Evolutionary conservation across 2,888 invertebrate genomes (phyloP).

Genomic region (Morpho deidamia): DNA sequence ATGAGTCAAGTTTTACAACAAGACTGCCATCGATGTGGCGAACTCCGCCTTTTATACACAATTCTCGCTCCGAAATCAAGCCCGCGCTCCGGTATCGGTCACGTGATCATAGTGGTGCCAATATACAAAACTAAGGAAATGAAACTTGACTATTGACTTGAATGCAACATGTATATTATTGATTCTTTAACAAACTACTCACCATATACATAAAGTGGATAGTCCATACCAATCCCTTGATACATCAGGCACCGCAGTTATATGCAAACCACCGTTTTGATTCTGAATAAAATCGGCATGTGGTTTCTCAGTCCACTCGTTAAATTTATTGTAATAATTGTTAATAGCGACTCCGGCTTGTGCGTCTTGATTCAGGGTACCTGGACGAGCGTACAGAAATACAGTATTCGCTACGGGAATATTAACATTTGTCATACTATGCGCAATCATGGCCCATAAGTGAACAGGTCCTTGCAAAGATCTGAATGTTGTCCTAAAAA

Average conservation of each 20-base stretch:
- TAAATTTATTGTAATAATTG: conserved; percentile 40
- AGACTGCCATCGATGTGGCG: too few species aligned
- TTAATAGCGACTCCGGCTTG: conserved; percentile 50
- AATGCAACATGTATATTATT: too few species aligned
- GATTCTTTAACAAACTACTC: conserved; percentile 25
- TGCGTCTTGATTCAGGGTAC: conserved; percentile 39
- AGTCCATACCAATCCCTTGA: conserved; percentile 53
- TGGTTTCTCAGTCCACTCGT: conserved; percentile 51
- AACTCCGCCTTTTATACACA: too few species aligned
- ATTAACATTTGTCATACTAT: conserved; percentile 45
- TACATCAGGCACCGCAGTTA: conserved; percentile 57
- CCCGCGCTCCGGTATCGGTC: too few species aligned
- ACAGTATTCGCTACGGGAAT: conserved; percentile 42
- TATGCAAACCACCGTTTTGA: conserved; percentile 47
- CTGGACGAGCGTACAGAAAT: conserved; percentile 40
- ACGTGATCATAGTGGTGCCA: too few species aligned
- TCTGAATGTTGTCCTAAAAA: conserved; percentile 36
- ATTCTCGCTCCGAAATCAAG: too few species aligned
- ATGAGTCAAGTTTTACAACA: too few species aligned
- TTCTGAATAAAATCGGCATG: conserved; percentile 46
- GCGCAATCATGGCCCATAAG: conserved; percentile 59
- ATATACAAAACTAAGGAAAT: too few species aligned
- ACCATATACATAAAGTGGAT: conserved; percentile 63
- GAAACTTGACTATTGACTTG: too few species aligned
- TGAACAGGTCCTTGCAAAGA: conserved; percentile 45